phyloP scores from a whole-genome alignment of 2,113 vertebrate genomes.

The Cathartes aura region DNA sequence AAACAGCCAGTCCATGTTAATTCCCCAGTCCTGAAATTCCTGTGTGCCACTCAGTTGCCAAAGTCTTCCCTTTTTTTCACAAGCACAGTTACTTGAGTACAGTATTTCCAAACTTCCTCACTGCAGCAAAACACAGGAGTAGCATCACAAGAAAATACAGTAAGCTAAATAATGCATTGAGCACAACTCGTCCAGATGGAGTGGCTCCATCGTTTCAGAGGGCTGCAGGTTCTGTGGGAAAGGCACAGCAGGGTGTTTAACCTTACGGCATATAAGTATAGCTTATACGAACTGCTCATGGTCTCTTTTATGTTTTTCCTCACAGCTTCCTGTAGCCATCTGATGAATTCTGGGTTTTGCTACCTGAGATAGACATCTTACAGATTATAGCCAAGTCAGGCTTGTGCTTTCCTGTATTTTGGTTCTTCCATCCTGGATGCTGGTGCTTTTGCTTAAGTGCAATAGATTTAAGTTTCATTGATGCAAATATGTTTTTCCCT shows the following conservation, averaged over 20 bases:
- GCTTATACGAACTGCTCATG: background rate
- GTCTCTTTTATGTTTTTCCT: background rate
- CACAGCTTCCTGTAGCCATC: background rate
- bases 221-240: background rate
- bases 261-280: rapidly evolving
- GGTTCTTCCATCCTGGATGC: background rate
- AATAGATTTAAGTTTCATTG: background rate
- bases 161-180: background rate
- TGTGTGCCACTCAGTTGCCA: background rate
- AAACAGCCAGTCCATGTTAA: background rate
- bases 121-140: background rate
- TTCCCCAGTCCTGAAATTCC: background rate
- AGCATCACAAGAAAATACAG: background rate
- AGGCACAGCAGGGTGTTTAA: background rate
- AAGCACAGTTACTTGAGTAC: background rate
- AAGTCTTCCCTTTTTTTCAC: background rate
- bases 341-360: background rate
- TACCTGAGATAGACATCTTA: background rate
- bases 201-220: background rate
- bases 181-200: background rate
- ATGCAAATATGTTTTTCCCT: background rate
- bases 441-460: background rate
- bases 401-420: background rate
- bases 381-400: background rate
- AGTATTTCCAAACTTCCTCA: background rate